Conservation (phyloP, 2,888 invertebrate species). For the Coremacera marginata region DNA sequence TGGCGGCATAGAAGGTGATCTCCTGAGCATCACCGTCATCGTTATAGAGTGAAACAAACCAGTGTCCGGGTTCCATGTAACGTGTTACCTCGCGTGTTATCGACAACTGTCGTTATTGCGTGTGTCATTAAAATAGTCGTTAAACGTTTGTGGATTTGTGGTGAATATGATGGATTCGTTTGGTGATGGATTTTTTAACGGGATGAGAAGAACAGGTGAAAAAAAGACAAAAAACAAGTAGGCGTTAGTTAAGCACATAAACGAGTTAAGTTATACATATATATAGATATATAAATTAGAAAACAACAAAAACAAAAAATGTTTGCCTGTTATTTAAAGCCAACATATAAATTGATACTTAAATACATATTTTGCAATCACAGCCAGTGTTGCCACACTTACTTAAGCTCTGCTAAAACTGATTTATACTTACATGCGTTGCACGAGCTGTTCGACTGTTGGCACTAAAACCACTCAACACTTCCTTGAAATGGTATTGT, state of each 20-base stretch:
- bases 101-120: slow-evolving; percentile 72
- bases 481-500: slow-evolving; percentile 95
- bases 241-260: slow-evolving; percentile 32
- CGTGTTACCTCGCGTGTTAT: slow-evolving; percentile 93
- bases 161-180: not conserved
- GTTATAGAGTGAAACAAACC: slow-evolving; percentile 96
- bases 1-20: slow-evolving; percentile 84
- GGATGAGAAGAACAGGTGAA: slow-evolving; percentile 32
- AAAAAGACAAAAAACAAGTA: slow-evolving; percentile 36
- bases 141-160: not conserved
- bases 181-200: slow-evolving; percentile 13
- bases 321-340: not conserved
- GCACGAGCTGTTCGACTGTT: slow-evolving; percentile 87
- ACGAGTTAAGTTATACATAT: not conserved
- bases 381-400: no score
- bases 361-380: not conserved
- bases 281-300: no score
- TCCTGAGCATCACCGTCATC: slow-evolving; percentile 93
- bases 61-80: slow-evolving; percentile 95
- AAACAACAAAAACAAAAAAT: no score
- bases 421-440: slow-evolving; percentile 76
- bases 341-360: not conserved
- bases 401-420: no score
- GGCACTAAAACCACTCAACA: slow-evolving; percentile 90
- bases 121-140: not conserved